Evolutionary conservation across 2,113 vertebrate genomes (phyloP).

Genomic region (Odocoileus hemionus): DNA sequence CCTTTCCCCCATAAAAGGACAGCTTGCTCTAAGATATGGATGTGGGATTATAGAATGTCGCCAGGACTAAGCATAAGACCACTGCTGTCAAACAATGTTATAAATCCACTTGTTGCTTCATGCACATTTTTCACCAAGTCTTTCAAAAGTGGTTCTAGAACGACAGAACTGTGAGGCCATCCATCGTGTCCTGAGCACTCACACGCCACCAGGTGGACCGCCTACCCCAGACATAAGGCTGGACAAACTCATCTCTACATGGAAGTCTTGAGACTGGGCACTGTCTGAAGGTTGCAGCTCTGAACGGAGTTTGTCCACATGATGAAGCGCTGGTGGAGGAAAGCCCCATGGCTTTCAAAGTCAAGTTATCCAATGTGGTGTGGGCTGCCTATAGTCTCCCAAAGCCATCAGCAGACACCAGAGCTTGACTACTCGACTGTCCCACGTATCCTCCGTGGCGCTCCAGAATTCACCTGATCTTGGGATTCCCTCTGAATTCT

Average conservation of each 20-base stretch:
- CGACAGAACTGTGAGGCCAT: not conserved
- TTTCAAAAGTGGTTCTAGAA: not conserved
- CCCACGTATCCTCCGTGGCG: constrained; percentile 95
- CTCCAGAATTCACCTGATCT: constrained; percentile 94
- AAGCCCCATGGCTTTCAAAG: constrained; percentile 89
- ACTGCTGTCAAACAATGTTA: not conserved
- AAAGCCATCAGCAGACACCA: constrained; percentile 94
- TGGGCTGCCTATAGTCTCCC: constrained; percentile 91
- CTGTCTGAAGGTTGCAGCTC: constrained; percentile 83
- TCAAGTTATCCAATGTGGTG: constrained; percentile 94
- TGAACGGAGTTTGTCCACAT: constrained; percentile 91
- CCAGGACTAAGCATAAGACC: not conserved
- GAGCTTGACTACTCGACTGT: constrained; percentile 95
- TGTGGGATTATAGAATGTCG: rapidly evolving
- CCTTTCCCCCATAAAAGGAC: not conserved
- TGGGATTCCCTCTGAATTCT: constrained; percentile 96
- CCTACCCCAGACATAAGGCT: rapidly evolving
- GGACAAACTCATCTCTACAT: not conserved
- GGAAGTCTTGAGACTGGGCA: constrained; percentile 84
- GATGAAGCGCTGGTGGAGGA: constrained; percentile 90
- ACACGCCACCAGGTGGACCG: rapidly evolving
- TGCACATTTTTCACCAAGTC: not conserved
- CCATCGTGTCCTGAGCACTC: rapidly evolving
- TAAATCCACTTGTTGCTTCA: not conserved
- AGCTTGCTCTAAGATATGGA: not conserved